Evolutionary conservation across 2,797 vertebrate genomes (phyloP).

Genomic region (Huso huso): DNA sequence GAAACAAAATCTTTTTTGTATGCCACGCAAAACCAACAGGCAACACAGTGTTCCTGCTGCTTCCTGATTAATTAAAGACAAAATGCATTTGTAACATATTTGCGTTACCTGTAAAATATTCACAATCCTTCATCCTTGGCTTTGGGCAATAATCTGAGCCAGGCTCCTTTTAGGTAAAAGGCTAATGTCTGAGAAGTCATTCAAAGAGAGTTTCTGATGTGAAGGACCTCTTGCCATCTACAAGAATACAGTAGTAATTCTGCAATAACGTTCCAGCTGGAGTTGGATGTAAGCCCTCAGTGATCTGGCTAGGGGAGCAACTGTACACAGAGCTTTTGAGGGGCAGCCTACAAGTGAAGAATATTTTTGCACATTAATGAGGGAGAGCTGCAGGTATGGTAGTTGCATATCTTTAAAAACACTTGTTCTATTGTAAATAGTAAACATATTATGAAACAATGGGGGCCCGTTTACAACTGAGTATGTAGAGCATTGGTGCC

Average conservation of each 20-base stretch:
- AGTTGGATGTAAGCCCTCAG: neutral
- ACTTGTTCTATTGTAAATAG: no score
- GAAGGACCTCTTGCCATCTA: slow-evolving; percentile 11
- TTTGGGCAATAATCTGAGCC: slow-evolving; percentile 18
- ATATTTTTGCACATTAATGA: neutral
- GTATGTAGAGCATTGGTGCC: no score
- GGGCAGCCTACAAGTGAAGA: neutral
- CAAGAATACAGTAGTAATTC: slow-evolving; percentile 17
- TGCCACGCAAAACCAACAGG: no score
- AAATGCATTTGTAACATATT: neutral
- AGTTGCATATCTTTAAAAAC: no score
- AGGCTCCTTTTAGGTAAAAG: slow-evolving; percentile 8
- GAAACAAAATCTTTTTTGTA: no score
- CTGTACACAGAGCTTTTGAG: neutral
- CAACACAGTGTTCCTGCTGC: no score
- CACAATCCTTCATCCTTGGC: slow-evolving; percentile 2
- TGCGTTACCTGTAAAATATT: slow-evolving; percentile 4
- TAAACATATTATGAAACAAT: no score
- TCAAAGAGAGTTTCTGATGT: slow-evolving; percentile 10
- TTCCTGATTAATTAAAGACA: no score
- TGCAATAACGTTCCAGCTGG: slow-evolving; percentile 4
- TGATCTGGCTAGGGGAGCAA: neutral
- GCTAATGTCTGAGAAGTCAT: slow-evolving; percentile 13
- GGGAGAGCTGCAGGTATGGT: no score
- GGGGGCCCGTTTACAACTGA: no score